phyloP scores from a whole-genome alignment of 2,113 vertebrate genomes.

The Canis aureus region DNA sequence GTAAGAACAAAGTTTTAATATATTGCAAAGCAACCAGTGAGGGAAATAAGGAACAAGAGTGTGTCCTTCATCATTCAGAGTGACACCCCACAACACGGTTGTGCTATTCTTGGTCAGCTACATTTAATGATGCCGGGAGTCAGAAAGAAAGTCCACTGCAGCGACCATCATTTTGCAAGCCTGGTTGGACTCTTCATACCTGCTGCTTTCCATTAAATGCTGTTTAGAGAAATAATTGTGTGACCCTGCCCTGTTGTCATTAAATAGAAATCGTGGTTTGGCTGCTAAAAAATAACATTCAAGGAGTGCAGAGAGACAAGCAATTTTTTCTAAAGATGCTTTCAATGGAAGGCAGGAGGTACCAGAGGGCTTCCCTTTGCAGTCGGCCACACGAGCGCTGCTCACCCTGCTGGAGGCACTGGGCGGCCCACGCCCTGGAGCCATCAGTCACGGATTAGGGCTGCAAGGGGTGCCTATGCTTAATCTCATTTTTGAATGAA shows the following conservation, averaged over 20 bases:
- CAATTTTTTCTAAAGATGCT: conserved; percentile 59
- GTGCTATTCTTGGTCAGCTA: neutral
- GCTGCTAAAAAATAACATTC: conserved; percentile 72
- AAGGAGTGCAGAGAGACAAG: conserved; percentile 44
- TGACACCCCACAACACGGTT: accelerated
- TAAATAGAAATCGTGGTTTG: conserved; percentile 55
- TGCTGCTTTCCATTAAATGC: conserved; percentile 80
- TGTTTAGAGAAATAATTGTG: conserved; percentile 63
- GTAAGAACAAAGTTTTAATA: neutral
- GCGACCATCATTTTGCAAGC: conserved; percentile 52
- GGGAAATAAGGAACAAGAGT: neutral
- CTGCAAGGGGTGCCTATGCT: conserved; percentile 85
- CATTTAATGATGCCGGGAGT: neutral
- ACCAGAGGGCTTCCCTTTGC: conserved; percentile 30
- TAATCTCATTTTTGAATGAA: conserved; percentile 90
- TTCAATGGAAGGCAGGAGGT: conserved; percentile 67
- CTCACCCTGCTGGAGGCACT: conserved; percentile 80
- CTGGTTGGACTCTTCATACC: conserved; percentile 53
- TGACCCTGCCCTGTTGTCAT: conserved; percentile 51
- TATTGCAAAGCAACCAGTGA: neutral
- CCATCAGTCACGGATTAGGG: conserved; percentile 86
- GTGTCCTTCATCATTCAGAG: conserved; percentile 19
- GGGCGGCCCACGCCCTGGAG: conserved; percentile 68
- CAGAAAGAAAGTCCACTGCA: conserved; percentile 48
- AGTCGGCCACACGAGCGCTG: conserved; percentile 58